Conservation (phyloP, 2,888 invertebrate species). For the Drosophila stalkeri region DNA sequence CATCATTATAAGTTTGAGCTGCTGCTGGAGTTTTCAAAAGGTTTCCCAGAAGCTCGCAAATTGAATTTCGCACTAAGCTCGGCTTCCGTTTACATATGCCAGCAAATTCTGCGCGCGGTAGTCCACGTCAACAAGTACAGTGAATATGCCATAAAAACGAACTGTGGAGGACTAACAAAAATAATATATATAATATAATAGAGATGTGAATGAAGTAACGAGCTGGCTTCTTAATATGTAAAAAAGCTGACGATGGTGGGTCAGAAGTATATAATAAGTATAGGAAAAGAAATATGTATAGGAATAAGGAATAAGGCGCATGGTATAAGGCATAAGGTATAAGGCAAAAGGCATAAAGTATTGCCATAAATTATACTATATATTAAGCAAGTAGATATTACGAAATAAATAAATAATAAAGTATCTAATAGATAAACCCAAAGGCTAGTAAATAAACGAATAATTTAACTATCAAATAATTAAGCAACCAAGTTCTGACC, state of each 20-base stretch:
- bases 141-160: constrained; percentile 34
- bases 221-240: background rate
- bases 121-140: constrained; percentile 50
- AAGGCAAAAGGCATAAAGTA: no score
- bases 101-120: constrained; percentile 29
- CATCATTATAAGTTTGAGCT: constrained; percentile 45
- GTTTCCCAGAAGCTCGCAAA: constrained; percentile 54
- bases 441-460: background rate
- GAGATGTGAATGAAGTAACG: background rate
- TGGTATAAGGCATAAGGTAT: no score
- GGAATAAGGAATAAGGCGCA: no score
- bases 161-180: background rate
- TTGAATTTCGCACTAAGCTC: constrained; percentile 74
- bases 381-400: background rate
- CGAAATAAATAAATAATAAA: background rate
- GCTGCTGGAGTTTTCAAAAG: constrained; percentile 40
- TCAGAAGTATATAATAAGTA: no score
- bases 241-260: background rate
- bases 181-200: background rate
- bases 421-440: background rate
- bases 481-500: no score
- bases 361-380: no score
- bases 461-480: no score
- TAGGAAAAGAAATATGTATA: no score
- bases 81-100: constrained; percentile 69